Percentiles rank a stretch among this genome's conserved stretches.
Conservation (phyloP, 2,888 invertebrate species). For the Cheilosia impressa region DNA sequence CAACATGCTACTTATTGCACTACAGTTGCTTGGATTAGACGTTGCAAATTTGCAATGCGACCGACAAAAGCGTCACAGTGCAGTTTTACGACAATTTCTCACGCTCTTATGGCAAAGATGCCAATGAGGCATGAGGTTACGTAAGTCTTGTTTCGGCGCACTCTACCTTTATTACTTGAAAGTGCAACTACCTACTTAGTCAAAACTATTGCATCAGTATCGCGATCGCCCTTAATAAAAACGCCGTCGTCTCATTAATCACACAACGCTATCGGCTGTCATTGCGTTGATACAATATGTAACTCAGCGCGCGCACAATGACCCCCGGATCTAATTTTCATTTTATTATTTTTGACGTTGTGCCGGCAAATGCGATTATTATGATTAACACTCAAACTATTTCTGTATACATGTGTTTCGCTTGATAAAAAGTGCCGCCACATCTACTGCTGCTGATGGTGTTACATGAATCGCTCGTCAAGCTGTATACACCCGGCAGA, state of each 20-base stretch:
- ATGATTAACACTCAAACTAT: conserved; percentile 65
- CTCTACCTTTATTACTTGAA: neutral
- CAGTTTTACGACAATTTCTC: conserved; percentile 10
- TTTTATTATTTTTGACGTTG: conserved; percentile 6
- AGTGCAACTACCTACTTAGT: neutral
- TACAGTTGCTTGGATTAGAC: no score
- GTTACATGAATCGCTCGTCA: no score
- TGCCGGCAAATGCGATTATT: conserved; percentile 45
- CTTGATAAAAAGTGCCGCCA: conserved; percentile 37
- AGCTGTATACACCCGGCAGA: neutral
- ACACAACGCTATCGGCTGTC: conserved; percentile 1
- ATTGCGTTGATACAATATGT: neutral
- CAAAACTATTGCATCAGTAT: no score
- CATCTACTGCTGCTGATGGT: neutral
- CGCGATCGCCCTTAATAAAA: neutral
- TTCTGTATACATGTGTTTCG: conserved; percentile 29
- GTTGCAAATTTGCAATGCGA: no score
- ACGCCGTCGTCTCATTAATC: conserved; percentile 34
- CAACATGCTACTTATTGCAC: no score
- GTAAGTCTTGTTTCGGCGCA: no score
- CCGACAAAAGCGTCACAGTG: no score
- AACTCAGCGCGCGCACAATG: conserved; percentile 45
- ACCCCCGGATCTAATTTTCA: conserved; percentile 52
- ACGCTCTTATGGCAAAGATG: conserved; percentile 36
- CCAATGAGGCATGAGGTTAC: neutral